Evolutionary conservation across 2,888 invertebrate genomes (phyloP).

Genomic region (Parnassius apollo): DNA sequence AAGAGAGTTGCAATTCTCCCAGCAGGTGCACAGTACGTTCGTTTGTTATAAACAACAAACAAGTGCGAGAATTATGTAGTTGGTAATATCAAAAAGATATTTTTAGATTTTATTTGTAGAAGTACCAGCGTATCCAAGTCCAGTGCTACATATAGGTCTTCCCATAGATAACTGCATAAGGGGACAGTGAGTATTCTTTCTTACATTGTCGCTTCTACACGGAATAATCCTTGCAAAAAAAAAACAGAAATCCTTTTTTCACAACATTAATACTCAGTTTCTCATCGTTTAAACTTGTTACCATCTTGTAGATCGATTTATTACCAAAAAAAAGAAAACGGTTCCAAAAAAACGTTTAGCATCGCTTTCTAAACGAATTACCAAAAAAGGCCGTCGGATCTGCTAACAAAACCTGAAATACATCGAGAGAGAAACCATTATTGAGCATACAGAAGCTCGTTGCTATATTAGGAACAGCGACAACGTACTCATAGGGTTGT

Average conservation of each 20-base stretch:
- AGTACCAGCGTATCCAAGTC: no score
- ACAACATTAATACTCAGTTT: neutral
- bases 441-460: neutral
- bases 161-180: no score
- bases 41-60: no score
- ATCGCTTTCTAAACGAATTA: conserved; percentile 43
- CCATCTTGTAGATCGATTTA: neutral
- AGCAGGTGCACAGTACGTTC: no score
- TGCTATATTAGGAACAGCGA: conserved; percentile 2
- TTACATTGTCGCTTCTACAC: no score
- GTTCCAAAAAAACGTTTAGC: conserved; percentile 42
- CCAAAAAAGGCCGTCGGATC: conserved; percentile 26
- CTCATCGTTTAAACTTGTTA: neutral
- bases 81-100: no score
- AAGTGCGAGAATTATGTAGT: no score
- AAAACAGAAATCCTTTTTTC: neutral
- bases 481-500: neutral
- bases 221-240: no score
- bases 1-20: no score
- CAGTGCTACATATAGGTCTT: no score
- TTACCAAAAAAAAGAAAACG: conserved; percentile 15
- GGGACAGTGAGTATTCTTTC: no score
- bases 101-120: no score
- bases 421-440: conserved; percentile 12
- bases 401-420: conserved; percentile 24